phyloP scores from a whole-genome alignment of 2,113 vertebrate species.

The Quiscalus mexicanus region DNA sequence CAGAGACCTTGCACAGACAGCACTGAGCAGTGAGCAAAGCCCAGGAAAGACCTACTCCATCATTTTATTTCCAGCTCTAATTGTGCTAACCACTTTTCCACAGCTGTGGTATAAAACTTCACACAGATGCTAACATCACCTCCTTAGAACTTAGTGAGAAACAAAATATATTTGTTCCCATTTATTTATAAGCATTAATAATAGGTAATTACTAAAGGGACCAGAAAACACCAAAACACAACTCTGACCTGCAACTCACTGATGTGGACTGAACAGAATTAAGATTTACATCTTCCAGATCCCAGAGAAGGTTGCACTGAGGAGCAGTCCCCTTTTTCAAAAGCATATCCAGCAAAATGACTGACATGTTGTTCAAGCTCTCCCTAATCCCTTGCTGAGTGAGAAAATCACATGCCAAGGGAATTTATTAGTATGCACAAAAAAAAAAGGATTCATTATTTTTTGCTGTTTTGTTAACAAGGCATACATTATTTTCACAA shows the following conservation, averaged over 20 bases:
- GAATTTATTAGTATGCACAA: neutral
- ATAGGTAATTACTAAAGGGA: neutral
- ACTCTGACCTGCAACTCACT: neutral
- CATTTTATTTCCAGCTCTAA: neutral
- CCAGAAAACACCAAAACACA: neutral
- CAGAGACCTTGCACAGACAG: neutral
- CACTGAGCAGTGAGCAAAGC: neutral
- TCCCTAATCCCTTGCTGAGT: neutral
- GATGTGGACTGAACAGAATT: neutral
- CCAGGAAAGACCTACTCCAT: neutral
- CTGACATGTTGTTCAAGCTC: neutral
- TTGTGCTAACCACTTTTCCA: neutral
- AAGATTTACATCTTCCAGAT: neutral
- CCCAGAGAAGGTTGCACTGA: neutral
- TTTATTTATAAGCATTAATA: neutral
- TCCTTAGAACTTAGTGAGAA: neutral
- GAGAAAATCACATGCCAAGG: neutral
- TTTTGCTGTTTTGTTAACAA: neutral
- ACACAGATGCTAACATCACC: neutral
- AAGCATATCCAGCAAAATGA: neutral
- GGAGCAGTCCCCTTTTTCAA: neutral
- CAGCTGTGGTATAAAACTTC: neutral
- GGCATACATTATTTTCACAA: neutral
- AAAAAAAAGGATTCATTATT: neutral
- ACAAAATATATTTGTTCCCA: neutral